These are phyloP conservation scores for Agriopis leucophaearia DNA, from an alignment of 2,888 invertebrate species.

Conservation along the genomic window DNA sequence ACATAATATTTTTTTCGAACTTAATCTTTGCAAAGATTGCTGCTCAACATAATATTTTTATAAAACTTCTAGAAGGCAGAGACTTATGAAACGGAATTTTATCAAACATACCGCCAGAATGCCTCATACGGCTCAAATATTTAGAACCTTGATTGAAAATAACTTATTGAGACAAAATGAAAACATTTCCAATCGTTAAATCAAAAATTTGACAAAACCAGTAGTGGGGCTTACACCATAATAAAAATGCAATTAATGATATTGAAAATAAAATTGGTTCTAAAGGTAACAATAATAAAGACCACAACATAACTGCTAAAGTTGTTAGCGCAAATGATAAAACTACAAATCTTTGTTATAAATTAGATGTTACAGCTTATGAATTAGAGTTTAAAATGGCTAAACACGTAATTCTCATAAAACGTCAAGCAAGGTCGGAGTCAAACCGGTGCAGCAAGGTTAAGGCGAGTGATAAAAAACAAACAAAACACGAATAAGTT, in stretches of 20 bases:
- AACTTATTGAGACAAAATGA: background rate
- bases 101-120: too few relatives aligned
- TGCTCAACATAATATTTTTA: background rate
- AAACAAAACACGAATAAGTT: slow-evolving; percentile 58
- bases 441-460: slow-evolving; percentile 68
- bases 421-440: slow-evolving; percentile 61
- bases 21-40: too few relatives aligned
- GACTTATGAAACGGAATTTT: background rate
- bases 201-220: slow-evolving; percentile 10
- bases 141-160: too few relatives aligned
- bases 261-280: slow-evolving; percentile 43
- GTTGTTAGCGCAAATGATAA: slow-evolving; percentile 40
- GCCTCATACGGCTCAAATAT: too few relatives aligned
- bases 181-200: slow-evolving; percentile 1
- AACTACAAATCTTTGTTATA: slow-evolving; percentile 3
- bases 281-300: slow-evolving; percentile 46
- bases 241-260: slow-evolving; percentile 19
- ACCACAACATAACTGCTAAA: slow-evolving; percentile 39
- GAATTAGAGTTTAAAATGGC: slow-evolving; percentile 31
- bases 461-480: slow-evolving; percentile 71
- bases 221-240: slow-evolving; percentile 11
- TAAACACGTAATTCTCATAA: slow-evolving; percentile 21
- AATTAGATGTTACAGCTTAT: slow-evolving; percentile 8
- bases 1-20: background rate
- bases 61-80: background rate